Evolutionary conservation across 2,888 invertebrate species (phyloP), one percentile per base, ranked within the genome.

Genomic region (Ernsta delagoae): DNA sequence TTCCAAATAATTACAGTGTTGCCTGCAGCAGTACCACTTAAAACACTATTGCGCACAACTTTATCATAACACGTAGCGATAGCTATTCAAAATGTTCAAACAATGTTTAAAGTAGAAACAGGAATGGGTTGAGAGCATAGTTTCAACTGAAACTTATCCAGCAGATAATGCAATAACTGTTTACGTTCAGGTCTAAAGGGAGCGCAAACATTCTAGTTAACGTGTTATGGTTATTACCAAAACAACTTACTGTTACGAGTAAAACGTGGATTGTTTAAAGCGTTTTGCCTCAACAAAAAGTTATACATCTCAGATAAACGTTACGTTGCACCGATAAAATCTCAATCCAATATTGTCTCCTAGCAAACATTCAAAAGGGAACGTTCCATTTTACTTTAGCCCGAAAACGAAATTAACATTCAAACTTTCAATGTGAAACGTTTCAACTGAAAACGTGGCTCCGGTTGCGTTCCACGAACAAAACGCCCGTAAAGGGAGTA

Each of bases 401-500:
- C 12, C 59, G 50, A 65, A 59, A 41, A 59, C 36, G 16, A 54
- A 50, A 65, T 56, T 65, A 65, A 53, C 65, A 53, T 65, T 65
- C 59, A 50, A 31, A 53, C 50, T 50, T 36, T 6, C 12, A 50
- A 50, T 50, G 16, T 31, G 39, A 34, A 54, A 60, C 60, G 54
- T 53, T 59, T 48, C 48, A 59, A 59, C 48, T 65, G n/a, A 50
- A 48, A 50, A 59, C 65, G 12, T 12, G 45, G 48, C 41, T 64
- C 59, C 16, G 59, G 59, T 48, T 59, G 48, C 65, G 41, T 59
- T 59, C 36, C 48, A 50, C 61, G 41, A 34, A 59, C 56, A 63
- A 59, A 68, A 71, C 65, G 65, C 61, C 53, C 65, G 65, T 62
- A 60, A 24, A 53, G 68, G 61, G 71, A 69, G 65, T 39, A 59